These are phyloP conservation scores for Trigoniulus corallinus DNA, from an alignment of 1,140 invertebrate species.

Conservation along the genomic window DNA sequence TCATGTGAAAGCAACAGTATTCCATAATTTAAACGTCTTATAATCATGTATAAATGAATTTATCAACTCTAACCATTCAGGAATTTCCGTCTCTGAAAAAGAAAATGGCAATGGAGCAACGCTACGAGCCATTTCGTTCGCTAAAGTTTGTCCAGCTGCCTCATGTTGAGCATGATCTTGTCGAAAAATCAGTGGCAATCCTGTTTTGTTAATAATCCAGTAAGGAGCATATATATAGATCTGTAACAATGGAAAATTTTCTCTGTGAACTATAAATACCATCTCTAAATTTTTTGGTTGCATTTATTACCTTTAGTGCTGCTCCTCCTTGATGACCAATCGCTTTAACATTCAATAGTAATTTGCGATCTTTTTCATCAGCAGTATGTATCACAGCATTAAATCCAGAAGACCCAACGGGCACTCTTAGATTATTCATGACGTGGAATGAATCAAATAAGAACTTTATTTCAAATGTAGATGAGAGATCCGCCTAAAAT, in stretches of 20 bases:
- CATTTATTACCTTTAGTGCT: conserved; percentile 12
- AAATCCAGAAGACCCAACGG: background rate
- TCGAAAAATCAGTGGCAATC: conserved; percentile 79
- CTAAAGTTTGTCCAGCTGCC: conserved; percentile 81
- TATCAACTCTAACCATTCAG: conserved; percentile 13
- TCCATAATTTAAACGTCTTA: too few species aligned
- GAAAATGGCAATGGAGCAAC: conserved; percentile 85
- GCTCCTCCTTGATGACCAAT: background rate
- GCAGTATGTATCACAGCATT: background rate
- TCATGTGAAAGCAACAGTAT: conserved; percentile 7
- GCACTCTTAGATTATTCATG: too few species aligned
- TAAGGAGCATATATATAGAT: conserved; percentile 67
- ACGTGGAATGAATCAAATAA: too few species aligned
- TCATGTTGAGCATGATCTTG: conserved; percentile 62
- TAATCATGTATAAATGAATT: conserved; percentile 6
- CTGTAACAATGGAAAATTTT: conserved; percentile 33
- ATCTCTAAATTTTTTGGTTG: conserved; percentile 21
- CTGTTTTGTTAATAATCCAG: conserved; percentile 93
- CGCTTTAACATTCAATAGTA: background rate
- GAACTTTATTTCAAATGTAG: too few species aligned
- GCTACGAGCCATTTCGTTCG: conserved; percentile 83
- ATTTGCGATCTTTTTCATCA: background rate
- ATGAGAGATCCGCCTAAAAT: too few species aligned
- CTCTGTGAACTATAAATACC: too few species aligned
- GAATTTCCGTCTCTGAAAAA: conserved; percentile 69